Conservation (phyloP, 2,797 vertebrate species). For the Kryptolebias ocellatus region DNA sequence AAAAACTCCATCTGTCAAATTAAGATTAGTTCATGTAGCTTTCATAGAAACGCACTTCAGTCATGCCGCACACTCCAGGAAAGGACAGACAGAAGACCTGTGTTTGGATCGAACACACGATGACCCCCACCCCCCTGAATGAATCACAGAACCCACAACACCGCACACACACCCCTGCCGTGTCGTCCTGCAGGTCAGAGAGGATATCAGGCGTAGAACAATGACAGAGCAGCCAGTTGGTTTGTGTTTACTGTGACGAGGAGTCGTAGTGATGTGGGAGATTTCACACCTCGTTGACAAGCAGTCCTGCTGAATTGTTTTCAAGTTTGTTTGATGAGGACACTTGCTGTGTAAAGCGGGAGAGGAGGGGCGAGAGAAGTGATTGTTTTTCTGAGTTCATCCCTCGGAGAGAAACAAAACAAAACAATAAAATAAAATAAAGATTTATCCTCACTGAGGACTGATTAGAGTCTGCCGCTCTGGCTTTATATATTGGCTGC, state of each 20-base stretch:
- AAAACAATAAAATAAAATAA: conserved; percentile 54
- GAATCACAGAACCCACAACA: conserved; percentile 51
- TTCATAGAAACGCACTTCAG: conserved; percentile 80
- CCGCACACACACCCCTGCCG: conserved; percentile 41
- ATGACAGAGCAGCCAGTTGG: conserved; percentile 76
- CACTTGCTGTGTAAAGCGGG: conserved; percentile 77
- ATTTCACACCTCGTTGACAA: conserved; percentile 70
- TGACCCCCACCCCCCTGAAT: conserved; percentile 27
- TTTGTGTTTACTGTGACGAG: conserved; percentile 71
- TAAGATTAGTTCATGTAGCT: conserved; percentile 73
- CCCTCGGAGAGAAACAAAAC: conserved; percentile 61
- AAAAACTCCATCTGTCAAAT: conserved; percentile 72
- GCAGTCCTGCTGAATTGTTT: conserved; percentile 76
- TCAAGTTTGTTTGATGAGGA: conserved; percentile 78
- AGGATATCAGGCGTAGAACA: conserved; percentile 68
- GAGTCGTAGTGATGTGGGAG: conserved; percentile 67
- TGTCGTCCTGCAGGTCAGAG: conserved; percentile 55
- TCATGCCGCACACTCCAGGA: conserved; percentile 76
- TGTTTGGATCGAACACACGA: conserved; percentile 66
- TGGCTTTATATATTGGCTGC: conserved; percentile 65
- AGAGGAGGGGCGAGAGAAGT: conserved; percentile 67
- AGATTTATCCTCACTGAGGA: conserved; percentile 80
- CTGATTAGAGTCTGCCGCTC: conserved; percentile 77
- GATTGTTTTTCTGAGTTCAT: conserved; percentile 77
- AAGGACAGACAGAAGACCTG: conserved; percentile 69